Base-by-base conservation (phyloP, 2,888 invertebrate species). In the Dryobota labecula region DNA sequence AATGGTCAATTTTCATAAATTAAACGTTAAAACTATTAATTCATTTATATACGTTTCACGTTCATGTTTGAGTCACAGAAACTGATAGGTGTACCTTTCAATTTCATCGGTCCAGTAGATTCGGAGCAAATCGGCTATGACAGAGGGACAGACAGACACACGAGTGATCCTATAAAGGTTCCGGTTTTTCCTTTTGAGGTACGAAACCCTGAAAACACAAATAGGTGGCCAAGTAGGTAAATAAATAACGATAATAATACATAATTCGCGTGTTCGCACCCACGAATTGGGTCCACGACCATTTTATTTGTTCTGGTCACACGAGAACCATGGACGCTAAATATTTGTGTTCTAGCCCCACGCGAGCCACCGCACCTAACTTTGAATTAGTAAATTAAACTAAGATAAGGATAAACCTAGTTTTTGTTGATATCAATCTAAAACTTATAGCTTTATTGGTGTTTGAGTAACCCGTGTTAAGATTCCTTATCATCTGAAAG, bases 231-330 rank as follows among this genome's bases (percentile, higher is more conserved):
- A 43, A 15, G 15, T 41, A 61, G 4, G 41, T 33, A 36, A 1
- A 53, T 62, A 69, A 51, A 70, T 57, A 33, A 49, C 18, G 2
- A 45, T 33, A 27, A 57, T 78, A 73, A 69, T 45, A 24, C 36
- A 47, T 33, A 57, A 76, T 66, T 81, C 77, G 82, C 78, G 82
- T 78, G 78, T 58, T 65, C 15, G 13, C 58, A 45, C 47, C 27
- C 6, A 18, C n/a, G 24, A 76, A 61, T 36, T 54, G 38, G 53
- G 56, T 38, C 61, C 47, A 69, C 18, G 41, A 20, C 20, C 54
- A 75, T 61, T 78, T 78, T 78, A 82, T 78, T 81, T 76, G 70
- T 11, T n/a, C 51, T 69, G 62, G 82, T 81, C 82, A 78, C 78
- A 76, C 81, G 27, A 58, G 49, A 58, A 8, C 13, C 30, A 43